phyloP scores from a whole-genome alignment of 1,140 invertebrate species.

The Drosophila guanche region DNA sequence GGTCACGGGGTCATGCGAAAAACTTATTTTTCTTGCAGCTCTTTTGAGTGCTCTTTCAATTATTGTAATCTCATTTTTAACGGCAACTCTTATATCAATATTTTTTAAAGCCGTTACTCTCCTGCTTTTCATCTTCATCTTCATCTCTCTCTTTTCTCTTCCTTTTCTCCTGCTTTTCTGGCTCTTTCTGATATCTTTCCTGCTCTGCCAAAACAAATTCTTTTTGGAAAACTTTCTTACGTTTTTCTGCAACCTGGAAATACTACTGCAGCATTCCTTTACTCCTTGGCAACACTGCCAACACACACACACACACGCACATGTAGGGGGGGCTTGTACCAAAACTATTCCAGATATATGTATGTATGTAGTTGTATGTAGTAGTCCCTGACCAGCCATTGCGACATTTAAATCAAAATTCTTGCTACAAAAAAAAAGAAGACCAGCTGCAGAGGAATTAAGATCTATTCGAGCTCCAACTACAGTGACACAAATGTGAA shows the following conservation, averaged over 20 bases:
- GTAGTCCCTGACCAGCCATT: too few species aligned
- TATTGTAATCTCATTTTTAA: slow-evolving; percentile 41
- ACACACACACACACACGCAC: neutral
- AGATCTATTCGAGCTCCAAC: too few species aligned
- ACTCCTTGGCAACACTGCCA: slow-evolving; percentile 38
- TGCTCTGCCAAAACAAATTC: slow-evolving; percentile 6
- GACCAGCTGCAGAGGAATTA: too few species aligned
- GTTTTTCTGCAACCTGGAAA: slow-evolving; percentile 21
- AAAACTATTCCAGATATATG: too few species aligned
- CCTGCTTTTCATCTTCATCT: neutral
- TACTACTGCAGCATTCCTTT: slow-evolving; percentile 42
- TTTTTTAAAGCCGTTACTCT: slow-evolving; percentile 2
- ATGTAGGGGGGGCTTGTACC: too few species aligned
- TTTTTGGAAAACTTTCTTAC: too few species aligned
- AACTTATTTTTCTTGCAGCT: neutral
- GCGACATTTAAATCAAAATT: too few species aligned
- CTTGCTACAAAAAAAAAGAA: too few species aligned
- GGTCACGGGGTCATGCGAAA: slow-evolving; percentile 26
- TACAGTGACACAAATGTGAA: too few species aligned
- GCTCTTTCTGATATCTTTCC: neutral
- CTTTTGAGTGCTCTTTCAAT: slow-evolving; percentile 19
- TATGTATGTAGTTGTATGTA: too few species aligned
- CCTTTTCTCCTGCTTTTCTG: neutral
- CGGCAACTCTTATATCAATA: slow-evolving; percentile 33
- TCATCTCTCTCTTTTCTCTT: slow-evolving; percentile 4